Conservation (phyloP, 2,888 invertebrate genomes). For the Rhimphoctona megacephalus region DNA sequence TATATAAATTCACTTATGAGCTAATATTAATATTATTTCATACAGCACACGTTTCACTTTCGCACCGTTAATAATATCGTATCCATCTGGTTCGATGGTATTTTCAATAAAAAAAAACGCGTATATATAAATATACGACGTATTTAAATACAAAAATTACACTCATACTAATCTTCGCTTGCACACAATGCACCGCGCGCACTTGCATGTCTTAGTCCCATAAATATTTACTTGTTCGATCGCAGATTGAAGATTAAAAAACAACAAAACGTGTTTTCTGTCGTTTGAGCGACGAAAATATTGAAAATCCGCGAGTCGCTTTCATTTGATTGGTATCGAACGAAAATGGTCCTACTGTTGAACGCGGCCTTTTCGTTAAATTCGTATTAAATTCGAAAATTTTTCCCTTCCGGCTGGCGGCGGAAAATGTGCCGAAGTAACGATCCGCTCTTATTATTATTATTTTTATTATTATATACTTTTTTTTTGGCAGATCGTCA, state of each 20-base stretch:
- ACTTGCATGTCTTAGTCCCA: conserved; percentile 65
- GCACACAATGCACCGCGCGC: conserved; percentile 65
- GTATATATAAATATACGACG: conserved; percentile 48
- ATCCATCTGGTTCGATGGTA: conserved; percentile 48
- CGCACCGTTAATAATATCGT: conserved; percentile 76
- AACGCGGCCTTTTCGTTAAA: conserved; percentile 3
- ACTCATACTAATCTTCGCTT: conserved; percentile 71
- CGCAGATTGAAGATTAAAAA: conserved; percentile 37
- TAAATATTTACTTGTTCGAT: conserved; percentile 59
- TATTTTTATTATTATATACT: conserved; percentile 17
- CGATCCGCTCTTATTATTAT: conserved; percentile 70
- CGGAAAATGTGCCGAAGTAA: conserved; percentile 76
- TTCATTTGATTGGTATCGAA: conserved; percentile 22
- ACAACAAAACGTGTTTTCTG: conserved; percentile 37
- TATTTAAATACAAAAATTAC: conserved; percentile 81
- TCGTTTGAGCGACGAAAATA: conserved; percentile 40
- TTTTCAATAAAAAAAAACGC: conserved; percentile 34
- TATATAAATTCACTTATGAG: conserved; percentile 79
- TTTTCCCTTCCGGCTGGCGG: conserved; percentile 37
- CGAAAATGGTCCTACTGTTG: neutral
- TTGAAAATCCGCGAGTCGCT: conserved; percentile 23
- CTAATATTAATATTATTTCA: conserved; percentile 73
- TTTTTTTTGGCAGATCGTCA: conserved; percentile 73
- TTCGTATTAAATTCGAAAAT: conserved; percentile 61
- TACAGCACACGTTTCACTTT: conserved; percentile 80